A percentile compares a stretch with the other conserved stretches of the same genome.
These are phyloP conservation scores for Pollenia amentaria DNA, from an alignment of 2,888 invertebrate genomes.

Conservation along the genomic window DNA sequence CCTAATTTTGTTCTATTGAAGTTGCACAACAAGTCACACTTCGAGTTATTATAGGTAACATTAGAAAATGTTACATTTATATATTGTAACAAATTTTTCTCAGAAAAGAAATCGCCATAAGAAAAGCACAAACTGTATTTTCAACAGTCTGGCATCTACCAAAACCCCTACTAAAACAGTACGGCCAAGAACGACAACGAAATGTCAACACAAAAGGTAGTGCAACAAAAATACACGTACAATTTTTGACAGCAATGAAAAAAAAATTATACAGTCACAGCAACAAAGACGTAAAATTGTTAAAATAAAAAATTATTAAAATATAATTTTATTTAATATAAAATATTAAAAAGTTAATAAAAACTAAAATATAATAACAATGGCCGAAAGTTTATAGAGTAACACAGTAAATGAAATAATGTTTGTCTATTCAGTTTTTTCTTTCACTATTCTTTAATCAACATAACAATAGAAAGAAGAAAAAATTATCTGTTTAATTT, in stretches of 20 bases:
- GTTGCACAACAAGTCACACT: too few species aligned
- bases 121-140: not conserved
- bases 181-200: not conserved
- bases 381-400: constrained; percentile 2
- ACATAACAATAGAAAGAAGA: constrained; percentile 47
- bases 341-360: constrained; percentile 10
- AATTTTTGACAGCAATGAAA: constrained; percentile 35
- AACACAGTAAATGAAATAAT: constrained; percentile 38
- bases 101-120: too few species aligned
- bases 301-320: constrained; percentile 4
- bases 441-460: constrained; percentile 35
- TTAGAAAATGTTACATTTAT: too few species aligned
- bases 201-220: constrained; percentile 58
- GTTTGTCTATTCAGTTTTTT: constrained; percentile 15
- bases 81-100: too few species aligned
- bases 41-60: too few species aligned
- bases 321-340: not conserved
- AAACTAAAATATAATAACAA: not conserved
- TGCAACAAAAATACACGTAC: constrained; percentile 55
- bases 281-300: constrained; percentile 56
- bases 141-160: not conserved
- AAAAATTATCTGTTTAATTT: constrained; percentile 33
- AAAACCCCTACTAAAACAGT: not conserved
- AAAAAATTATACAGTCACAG: constrained; percentile 48
- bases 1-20: too few species aligned